Percentiles rank a stretch among this genome's conserved stretches.
phyloP scores from a whole-genome alignment of 2,888 invertebrate genomes.

The Rotaria socialis region DNA sequence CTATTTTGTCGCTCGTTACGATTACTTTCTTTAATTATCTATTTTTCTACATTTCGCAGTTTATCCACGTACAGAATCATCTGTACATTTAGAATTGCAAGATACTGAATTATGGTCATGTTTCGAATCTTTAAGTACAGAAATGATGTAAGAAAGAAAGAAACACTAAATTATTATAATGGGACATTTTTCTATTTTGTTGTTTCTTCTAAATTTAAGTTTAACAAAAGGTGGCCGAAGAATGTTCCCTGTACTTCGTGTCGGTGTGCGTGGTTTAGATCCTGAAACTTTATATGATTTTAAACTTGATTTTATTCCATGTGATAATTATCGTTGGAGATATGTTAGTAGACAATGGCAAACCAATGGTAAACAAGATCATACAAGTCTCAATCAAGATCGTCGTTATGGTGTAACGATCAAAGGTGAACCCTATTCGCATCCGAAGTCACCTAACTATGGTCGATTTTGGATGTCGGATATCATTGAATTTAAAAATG shows the following conservation, averaged over 20 bases:
- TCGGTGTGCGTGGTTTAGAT: conserved; percentile 55
- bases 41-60: not conserved
- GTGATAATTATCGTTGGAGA: conserved; percentile 79
- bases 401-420: conserved; percentile 54
- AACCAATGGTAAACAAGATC: conserved; percentile 65
- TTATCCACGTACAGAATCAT: not conserved
- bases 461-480: conserved; percentile 93
- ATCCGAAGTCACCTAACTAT: conserved; percentile 87
- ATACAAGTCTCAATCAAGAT: not conserved
- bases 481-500: conserved; percentile 83
- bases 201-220: not conserved
- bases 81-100: not conserved
- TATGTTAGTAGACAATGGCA: conserved; percentile 96
- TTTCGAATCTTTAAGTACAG: conserved; percentile 22
- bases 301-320: conserved; percentile 56
- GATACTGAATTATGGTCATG: conserved; percentile 17
- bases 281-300: conserved; percentile 58
- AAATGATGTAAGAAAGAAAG: not conserved
- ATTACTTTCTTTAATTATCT: not conserved
- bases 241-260: conserved; percentile 59
- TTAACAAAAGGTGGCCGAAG: conserved; percentile 49
- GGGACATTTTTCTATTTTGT: not conserved
- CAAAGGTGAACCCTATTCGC: conserved; percentile 87
- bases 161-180: too few relatives aligned
- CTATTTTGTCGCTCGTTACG: not conserved